Base-by-base conservation (phyloP, 2,797 vertebrate species). In the Chiroxiphia lanceolata region DNA sequence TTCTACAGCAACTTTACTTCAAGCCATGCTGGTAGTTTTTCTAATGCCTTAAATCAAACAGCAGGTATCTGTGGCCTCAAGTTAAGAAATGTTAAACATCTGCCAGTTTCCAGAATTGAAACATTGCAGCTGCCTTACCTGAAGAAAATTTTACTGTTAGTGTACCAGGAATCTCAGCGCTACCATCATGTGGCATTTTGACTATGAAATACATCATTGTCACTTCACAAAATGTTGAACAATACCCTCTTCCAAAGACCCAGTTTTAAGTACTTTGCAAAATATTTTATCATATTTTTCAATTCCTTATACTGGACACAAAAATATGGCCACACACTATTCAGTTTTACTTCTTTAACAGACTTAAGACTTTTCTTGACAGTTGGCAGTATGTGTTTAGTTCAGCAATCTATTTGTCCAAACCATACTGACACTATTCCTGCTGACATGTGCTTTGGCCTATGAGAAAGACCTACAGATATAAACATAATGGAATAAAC, bases 11-110 rank as follows among this genome's bases (percentile, higher is more conserved):
- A 61, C 94, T 96, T 93, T 38, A 75, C 83, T 93, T 95, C 76
- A 93, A 93, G 91, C 79, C 89, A 91, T 87, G 90, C 92, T 90
- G 96, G 81, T 93, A 61, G 5, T 78, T 96, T 95, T 97, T 79
- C 90, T 94, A 96, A 96, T 36, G 76, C 69, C 65, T 96, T 98
- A 97, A 97, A 97, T 98, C 96, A 97, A 98, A 89, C 97, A 96
- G 93, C 92, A 95, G 95, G 97, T 83, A 87, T 60, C 90, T 70
- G 68, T 45, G 57, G 77, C 94, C 94, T 96, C 77, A 70, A 96
- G 95, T 92, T 89, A 96, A 97, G 87, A 96, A 97, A 97, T 96
- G 92, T 57, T 93, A 95, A 96, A 93, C 78, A 93, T 92, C 91
- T 93, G 90, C 86, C 87, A 89, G 59, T 45, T 96, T 96, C 83